These are phyloP conservation scores for Brienomyrus longianalis DNA, from an alignment of 2,113 vertebrate species.

Conservation along the genomic window DNA sequence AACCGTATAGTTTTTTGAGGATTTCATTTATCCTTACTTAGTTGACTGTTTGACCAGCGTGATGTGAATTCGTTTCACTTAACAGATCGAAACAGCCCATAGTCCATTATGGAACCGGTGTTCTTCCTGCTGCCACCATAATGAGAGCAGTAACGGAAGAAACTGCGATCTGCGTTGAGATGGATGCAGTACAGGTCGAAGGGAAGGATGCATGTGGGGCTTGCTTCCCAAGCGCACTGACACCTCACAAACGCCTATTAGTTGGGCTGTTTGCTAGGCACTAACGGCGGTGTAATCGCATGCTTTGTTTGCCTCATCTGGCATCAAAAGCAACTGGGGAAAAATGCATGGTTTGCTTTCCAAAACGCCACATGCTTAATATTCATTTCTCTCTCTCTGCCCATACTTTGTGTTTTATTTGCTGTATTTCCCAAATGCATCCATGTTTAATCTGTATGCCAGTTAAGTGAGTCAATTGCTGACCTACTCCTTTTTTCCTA, in stretches of 20 bases:
- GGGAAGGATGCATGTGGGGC: background rate
- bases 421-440: background rate
- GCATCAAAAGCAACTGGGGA: background rate
- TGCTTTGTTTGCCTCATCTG: background rate
- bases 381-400: background rate
- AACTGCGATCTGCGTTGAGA: background rate
- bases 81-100: background rate
- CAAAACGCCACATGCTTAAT: background rate
- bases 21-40: background rate
- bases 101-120: background rate
- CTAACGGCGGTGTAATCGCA: background rate
- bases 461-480: background rate
- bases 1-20: background rate
- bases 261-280: slow-evolving; percentile 6
- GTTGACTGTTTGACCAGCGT: background rate
- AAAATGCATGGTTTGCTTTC: background rate
- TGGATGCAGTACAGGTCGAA: background rate
- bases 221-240: background rate
- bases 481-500: background rate
- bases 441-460: background rate
- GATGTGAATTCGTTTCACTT: background rate
- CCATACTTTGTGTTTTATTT: background rate
- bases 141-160: background rate
- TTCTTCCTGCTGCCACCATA: background rate
- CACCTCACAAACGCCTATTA: slow-evolving; percentile 5